Percentiles rank a stretch among this genome's conserved stretches.
phyloP scores from a whole-genome alignment of 2,888 invertebrate species.

The Mamestra brassicae region DNA sequence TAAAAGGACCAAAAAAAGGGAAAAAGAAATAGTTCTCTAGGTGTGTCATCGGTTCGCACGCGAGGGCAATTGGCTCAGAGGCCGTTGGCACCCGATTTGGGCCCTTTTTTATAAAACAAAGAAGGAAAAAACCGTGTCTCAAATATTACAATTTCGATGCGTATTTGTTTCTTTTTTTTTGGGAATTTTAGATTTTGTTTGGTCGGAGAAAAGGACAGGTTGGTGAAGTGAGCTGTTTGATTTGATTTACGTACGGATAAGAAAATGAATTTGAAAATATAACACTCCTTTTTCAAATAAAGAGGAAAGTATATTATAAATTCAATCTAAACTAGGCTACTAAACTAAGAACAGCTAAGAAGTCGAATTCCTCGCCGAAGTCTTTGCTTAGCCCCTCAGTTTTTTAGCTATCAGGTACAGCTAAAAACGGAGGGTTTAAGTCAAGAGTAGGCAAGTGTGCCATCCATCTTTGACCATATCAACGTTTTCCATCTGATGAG shows the following conservation, averaged over 20 bases:
- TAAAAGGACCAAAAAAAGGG: slow-evolving; percentile 68
- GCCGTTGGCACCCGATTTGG: slow-evolving; percentile 75
- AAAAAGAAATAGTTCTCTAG: slow-evolving; percentile 77
- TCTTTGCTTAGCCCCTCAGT: too few species aligned
- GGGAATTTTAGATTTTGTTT: slow-evolving; percentile 35
- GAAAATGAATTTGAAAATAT: neutral
- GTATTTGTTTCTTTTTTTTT: slow-evolving; percentile 36
- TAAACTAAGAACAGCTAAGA: too few species aligned
- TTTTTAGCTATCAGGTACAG: too few species aligned
- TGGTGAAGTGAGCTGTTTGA: neutral
- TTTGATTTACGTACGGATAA: neutral
- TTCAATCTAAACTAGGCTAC: neutral
- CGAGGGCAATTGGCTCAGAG: slow-evolving; percentile 74
- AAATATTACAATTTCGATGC: slow-evolving; percentile 50
- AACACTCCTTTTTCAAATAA: neutral
- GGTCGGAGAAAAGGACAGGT: slow-evolving; percentile 8
- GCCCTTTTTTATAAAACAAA: slow-evolving; percentile 67
- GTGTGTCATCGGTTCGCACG: slow-evolving; percentile 84
- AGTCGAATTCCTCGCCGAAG: too few species aligned
- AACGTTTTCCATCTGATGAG: too few species aligned
- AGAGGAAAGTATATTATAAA: neutral
- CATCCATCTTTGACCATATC: too few species aligned
- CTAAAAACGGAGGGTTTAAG: too few species aligned
- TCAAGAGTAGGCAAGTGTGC: too few species aligned
- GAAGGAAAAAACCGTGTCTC: slow-evolving; percentile 53